Percentiles rank a stretch among this genome's conserved stretches.
phyloP scores from a whole-genome alignment of 2,113 vertebrate genomes.

The Pteruthius melanotis region DNA sequence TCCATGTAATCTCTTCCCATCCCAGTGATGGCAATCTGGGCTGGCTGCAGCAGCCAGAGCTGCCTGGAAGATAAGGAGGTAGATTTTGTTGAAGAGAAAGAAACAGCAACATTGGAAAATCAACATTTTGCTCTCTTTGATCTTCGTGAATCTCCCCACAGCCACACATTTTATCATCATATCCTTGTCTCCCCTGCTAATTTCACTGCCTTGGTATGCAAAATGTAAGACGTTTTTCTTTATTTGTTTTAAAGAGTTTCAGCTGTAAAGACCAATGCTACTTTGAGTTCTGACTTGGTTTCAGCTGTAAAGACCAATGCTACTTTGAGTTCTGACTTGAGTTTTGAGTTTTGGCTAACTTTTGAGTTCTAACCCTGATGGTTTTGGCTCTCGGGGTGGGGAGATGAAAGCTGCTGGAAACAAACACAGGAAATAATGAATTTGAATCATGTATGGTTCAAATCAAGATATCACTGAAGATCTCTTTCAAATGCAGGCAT shows the following conservation, averaged over 20 bases:
- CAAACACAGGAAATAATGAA: neutral
- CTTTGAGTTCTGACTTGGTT: too few relatives aligned
- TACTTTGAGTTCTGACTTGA: too few relatives aligned
- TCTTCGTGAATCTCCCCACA: neutral
- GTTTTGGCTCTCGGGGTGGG: neutral
- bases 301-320: too few relatives aligned
- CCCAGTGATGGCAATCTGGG: neutral
- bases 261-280: neutral
- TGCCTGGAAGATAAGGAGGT: neutral
- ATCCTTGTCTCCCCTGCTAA: neutral
- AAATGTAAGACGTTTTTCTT: neutral
- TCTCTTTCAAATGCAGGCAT: neutral
- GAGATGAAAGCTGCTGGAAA: neutral
- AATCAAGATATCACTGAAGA: too few relatives aligned
- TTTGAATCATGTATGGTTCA: neutral
- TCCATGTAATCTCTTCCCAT: neutral
- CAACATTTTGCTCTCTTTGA: neutral
- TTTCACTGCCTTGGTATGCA: neutral
- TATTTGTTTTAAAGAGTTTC: neutral
- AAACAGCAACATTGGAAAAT: neutral
- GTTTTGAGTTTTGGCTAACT: too few relatives aligned
- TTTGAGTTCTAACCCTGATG: too few relatives aligned
- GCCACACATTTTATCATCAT: neutral
- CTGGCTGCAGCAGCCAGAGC: neutral
- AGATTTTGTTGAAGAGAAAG: neutral